A percentile compares a stretch with the other conserved stretches of the same genome.
These are phyloP conservation scores for Chaetops frenatus DNA, from an alignment of 2,113 vertebrate genomes.

Conservation along the genomic window DNA sequence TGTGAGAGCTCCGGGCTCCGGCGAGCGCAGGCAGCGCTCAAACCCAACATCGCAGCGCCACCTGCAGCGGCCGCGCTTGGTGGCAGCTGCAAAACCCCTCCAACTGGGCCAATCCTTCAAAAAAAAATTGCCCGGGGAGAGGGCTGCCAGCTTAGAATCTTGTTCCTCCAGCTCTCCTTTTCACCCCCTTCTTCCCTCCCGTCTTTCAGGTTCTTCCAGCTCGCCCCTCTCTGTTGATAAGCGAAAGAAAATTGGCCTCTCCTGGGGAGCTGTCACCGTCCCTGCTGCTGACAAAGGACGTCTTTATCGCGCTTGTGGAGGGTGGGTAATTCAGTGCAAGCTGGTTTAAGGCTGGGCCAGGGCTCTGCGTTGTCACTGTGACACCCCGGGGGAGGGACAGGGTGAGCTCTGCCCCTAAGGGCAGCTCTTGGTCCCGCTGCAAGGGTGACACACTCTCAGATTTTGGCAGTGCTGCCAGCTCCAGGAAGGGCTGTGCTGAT, in stretches of 20 bases:
- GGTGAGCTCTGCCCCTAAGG: not conserved
- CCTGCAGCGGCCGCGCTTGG: conserved; percentile 68
- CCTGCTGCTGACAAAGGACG: not conserved
- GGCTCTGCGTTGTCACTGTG: not conserved
- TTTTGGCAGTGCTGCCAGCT: not conserved
- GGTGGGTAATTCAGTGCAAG: not conserved
- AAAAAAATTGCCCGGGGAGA: fast-evolving
- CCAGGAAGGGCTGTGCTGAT: not conserved
- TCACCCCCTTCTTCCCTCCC: fast-evolving
- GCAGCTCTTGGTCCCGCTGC: fast-evolving
- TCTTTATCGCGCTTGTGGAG: not conserved
- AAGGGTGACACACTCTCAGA: fast-evolving
- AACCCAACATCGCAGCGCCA: conserved; percentile 78
- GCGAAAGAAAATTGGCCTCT: not conserved
- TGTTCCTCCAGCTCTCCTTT: not conserved
- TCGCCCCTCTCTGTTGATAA: not conserved
- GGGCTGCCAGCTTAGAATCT: not conserved
- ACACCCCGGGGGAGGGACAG: fast-evolving
- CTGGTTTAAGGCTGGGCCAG: not conserved
- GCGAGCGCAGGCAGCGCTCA: conserved; percentile 16
- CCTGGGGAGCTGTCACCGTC: not conserved
- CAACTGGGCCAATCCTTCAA: fast-evolving
- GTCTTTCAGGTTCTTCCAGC: too few species aligned
- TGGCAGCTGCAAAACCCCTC: not conserved
- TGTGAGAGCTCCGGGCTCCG: not conserved